These are phyloP conservation scores for Odontomyia ornata DNA, from an alignment of 2,888 invertebrate species.

Conservation along the genomic window DNA sequence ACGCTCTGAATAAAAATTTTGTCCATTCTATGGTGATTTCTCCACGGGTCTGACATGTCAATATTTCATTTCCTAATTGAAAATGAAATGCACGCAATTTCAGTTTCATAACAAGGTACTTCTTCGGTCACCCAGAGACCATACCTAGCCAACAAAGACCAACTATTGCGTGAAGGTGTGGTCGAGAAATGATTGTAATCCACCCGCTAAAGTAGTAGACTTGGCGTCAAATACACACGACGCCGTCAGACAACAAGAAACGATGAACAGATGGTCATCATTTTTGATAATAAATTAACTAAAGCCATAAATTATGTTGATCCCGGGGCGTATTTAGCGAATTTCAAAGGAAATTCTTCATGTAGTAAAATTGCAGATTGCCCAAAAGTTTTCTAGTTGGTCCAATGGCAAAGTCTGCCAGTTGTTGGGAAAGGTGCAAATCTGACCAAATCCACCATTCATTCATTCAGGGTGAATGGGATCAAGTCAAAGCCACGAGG, in stretches of 20 bases:
- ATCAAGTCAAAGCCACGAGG: background rate
- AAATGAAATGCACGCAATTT: slow-evolving; percentile 15
- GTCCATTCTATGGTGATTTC: no score
- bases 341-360: background rate
- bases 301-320: slow-evolving; percentile 15
- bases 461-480: background rate
- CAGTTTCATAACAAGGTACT: background rate
- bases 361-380: background rate
- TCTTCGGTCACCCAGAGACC: background rate
- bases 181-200: background rate
- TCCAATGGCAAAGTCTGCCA: background rate
- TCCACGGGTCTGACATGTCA: no score
- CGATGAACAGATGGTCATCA: slow-evolving; percentile 30
- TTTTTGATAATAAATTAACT: slow-evolving; percentile 22
- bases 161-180: background rate
- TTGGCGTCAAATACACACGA: background rate
- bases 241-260: background rate
- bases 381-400: background rate
- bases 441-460: background rate
- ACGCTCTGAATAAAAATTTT: no score
- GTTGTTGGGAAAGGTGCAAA: slow-evolving; percentile 21
- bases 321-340: background rate
- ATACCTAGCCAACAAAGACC: background rate
- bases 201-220: background rate
- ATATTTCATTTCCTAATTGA: background rate